phyloP scores from a whole-genome alignment of 2,113 vertebrate genomes.

The Cathartes aura region DNA sequence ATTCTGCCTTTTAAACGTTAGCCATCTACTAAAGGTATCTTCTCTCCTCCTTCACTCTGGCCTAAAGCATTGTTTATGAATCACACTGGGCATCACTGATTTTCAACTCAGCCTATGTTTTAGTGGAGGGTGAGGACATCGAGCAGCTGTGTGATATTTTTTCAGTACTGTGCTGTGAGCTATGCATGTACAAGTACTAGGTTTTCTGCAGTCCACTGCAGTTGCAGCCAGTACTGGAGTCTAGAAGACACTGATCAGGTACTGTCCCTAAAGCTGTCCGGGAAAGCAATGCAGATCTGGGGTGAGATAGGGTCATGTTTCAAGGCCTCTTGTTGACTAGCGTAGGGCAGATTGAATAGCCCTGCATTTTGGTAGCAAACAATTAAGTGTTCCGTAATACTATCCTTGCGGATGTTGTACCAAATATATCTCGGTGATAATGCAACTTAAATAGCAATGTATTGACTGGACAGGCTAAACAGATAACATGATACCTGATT shows the following conservation, averaged over 20 bases:
- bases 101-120: neutral
- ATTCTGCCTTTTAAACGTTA: neutral
- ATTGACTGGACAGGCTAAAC: constrained; percentile 20
- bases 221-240: neutral
- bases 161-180: neutral
- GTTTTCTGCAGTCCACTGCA: neutral
- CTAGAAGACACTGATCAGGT: neutral
- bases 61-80: neutral
- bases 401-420: constrained; percentile 3
- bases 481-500: constrained; percentile 20
- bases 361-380: neutral
- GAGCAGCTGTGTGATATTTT: neutral
- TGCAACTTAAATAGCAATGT: constrained; percentile 21
- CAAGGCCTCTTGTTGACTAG: neutral
- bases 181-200: rapidly evolving
- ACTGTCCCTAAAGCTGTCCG: neutral
- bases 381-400: constrained; percentile 26
- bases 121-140: neutral
- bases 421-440: constrained; percentile 5
- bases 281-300: neutral
- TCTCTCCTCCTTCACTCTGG: neutral
- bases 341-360: neutral
- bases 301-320: neutral
- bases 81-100: neutral
- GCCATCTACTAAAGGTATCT: neutral